These are phyloP conservation scores for Brienomyrus longianalis DNA, from an alignment of 2,113 vertebrate species.

Conservation along the genomic window DNA sequence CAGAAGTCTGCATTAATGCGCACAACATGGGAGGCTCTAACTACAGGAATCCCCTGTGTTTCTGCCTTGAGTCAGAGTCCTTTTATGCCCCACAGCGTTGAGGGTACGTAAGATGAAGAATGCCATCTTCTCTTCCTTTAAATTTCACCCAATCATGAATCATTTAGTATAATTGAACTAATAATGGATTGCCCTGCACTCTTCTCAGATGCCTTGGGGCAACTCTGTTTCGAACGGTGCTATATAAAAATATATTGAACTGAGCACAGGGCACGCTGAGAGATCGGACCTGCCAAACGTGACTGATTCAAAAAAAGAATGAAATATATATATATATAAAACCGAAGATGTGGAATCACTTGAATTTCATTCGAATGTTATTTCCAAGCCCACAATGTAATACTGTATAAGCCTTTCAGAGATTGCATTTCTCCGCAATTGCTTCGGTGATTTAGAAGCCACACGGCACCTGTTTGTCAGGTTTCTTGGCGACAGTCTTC, in stretches of 20 bases:
- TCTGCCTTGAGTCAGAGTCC: not conserved
- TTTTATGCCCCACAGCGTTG: not conserved
- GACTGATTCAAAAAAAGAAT: not conserved
- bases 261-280: not conserved
- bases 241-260: not conserved
- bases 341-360: not conserved
- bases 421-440: not conserved
- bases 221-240: not conserved
- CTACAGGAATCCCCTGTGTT: not conserved
- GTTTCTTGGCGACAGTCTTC: not conserved
- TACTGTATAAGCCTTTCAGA: not conserved
- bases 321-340: not conserved
- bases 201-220: not conserved
- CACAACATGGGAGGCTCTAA: not conserved
- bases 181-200: not conserved
- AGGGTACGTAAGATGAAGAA: not conserved
- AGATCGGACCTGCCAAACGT: not conserved
- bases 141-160: not conserved
- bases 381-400: not conserved
- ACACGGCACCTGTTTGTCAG: not conserved
- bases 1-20: not conserved
- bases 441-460: not conserved
- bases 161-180: not conserved
- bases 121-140: not conserved
- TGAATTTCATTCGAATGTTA: not conserved